phyloP scores from a whole-genome alignment of 2,797 vertebrate species.

The Brotogeris chrysoptera region DNA sequence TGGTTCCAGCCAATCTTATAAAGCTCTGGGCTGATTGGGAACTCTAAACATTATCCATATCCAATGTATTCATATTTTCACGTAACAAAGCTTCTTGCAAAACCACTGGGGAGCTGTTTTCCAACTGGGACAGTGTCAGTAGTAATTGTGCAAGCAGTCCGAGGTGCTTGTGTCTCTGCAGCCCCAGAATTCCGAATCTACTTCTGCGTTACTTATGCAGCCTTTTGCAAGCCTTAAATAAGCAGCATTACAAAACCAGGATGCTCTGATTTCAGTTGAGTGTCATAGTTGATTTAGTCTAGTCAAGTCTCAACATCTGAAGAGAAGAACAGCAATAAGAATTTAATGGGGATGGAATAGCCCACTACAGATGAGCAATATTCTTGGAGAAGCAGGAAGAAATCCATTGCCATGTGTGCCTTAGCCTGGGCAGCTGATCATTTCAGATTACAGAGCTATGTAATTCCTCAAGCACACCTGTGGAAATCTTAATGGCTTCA shows the following conservation, averaged over 20 bases:
- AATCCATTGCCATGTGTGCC: neutral
- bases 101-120: neutral
- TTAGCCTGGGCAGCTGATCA: neutral
- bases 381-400: neutral
- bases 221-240: neutral
- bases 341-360: neutral
- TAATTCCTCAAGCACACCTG: conserved; percentile 27
- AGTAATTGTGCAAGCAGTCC: neutral
- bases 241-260: neutral
- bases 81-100: neutral
- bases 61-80: neutral
- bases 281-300: rapidly evolving
- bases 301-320: neutral
- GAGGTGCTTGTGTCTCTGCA: neutral
- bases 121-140: neutral
- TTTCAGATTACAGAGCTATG: neutral
- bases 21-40: neutral
- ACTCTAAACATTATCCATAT: neutral
- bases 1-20: neutral
- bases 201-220: neutral
- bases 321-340: neutral
- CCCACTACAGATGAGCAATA: neutral
- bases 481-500: neutral
- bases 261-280: neutral
- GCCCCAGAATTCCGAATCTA: neutral